phyloP scores from a whole-genome alignment of 2,797 vertebrate genomes.

The Siniperca obscura region DNA sequence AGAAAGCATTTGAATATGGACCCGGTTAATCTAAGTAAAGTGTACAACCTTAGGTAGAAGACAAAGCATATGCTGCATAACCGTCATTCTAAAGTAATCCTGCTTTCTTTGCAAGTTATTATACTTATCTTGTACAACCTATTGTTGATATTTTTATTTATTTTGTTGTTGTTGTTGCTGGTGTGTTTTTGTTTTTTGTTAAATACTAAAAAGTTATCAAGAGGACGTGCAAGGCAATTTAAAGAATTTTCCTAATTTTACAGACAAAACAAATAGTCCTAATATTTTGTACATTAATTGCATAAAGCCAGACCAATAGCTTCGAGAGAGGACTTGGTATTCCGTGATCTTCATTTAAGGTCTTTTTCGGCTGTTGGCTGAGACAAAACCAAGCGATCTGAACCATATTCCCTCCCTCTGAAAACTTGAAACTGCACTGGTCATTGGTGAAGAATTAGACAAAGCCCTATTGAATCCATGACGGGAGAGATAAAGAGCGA shows the following conservation, averaged over 20 bases:
- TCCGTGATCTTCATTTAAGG: neutral
- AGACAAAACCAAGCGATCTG: neutral
- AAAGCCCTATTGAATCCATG: conserved; percentile 58
- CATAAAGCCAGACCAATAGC: neutral
- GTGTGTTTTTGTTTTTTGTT: neutral
- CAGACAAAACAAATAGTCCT: no score
- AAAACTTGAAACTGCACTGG: conserved; percentile 29
- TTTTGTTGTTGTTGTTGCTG: no score
- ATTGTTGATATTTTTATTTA: no score
- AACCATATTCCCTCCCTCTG: conserved; percentile 20
- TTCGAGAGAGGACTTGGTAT: neutral
- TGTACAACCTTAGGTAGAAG: neutral
- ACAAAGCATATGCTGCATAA: neutral
- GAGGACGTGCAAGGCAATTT: neutral
- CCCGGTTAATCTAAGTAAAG: neutral
- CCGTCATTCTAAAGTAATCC: neutral
- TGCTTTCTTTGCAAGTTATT: neutral
- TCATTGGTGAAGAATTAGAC: conserved; percentile 41
- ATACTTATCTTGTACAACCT: neutral
- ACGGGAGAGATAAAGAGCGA: conserved; percentile 25
- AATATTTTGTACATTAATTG: neutral
- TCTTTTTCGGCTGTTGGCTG: neutral
- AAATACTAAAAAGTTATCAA: neutral
- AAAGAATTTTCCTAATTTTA: neutral
- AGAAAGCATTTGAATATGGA: neutral